These are phyloP conservation scores for Molanna angustata DNA, from an alignment of 2,888 invertebrate genomes.

Conservation along the genomic window DNA sequence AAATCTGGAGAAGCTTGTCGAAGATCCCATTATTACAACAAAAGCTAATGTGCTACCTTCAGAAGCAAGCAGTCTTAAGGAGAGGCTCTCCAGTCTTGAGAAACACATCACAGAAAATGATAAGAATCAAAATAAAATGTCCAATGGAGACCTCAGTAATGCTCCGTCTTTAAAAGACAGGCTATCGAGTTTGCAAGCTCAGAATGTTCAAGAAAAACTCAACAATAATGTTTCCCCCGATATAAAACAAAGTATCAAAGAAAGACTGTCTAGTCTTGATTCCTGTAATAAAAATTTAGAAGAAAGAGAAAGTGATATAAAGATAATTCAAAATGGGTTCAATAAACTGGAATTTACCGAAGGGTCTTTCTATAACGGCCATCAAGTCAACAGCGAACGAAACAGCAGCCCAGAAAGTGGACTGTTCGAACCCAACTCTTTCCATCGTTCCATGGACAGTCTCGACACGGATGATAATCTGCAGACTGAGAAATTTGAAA, in stretches of 20 bases:
- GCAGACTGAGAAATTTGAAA: conserved; percentile 56
- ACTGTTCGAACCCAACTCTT: conserved; percentile 36
- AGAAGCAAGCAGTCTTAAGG: conserved; percentile 63
- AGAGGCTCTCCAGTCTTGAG: conserved; percentile 62
- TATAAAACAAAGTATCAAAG: conserved; percentile 41
- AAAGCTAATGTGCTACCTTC: conserved; percentile 54
- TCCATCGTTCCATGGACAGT: conserved; percentile 64
- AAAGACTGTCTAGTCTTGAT: conserved; percentile 53
- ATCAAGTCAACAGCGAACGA: conserved; percentile 37
- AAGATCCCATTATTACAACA: conserved; percentile 49
- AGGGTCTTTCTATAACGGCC: conserved; percentile 51
- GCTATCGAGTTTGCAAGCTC: conserved; percentile 41
- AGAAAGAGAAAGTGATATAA: conserved; percentile 24
- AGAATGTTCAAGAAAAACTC: conserved; percentile 25
- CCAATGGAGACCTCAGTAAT: conserved; percentile 48
- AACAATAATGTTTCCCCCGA: conserved; percentile 18
- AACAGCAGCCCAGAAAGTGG: conserved; percentile 27
- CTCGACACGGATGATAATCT: conserved; percentile 58
- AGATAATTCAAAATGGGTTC: conserved; percentile 46
- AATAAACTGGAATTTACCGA: conserved; percentile 52
- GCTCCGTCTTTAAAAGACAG: conserved; percentile 52
- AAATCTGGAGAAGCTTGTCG: conserved; percentile 64
- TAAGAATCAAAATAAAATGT: conserved; percentile 45
- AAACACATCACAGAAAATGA: conserved; percentile 49
- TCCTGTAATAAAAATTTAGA: conserved; percentile 47